Base-by-base conservation (phyloP, 2,797 vertebrate genomes). In the Lepidocolaptes lacrymiger region DNA sequence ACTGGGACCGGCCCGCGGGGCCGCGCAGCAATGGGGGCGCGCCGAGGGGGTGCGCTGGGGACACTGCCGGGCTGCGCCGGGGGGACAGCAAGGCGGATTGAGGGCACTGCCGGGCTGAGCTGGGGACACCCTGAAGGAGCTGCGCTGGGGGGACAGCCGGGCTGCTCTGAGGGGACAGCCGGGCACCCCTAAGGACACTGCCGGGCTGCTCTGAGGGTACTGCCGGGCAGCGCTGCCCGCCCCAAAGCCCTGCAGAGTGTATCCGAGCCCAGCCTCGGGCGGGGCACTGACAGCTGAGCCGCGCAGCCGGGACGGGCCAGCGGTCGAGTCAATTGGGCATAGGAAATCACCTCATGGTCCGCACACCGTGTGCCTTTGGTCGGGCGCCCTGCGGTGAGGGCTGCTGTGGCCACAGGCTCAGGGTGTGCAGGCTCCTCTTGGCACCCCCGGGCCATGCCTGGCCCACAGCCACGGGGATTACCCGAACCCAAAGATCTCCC, bases 321-420 rank as follows among this genome's bases (percentile, higher is more conserved):
- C 4, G 10, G 14, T 26, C 21, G 2, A 37, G 52, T 8, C 4
- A 30, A 7, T 12, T 20, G 1, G 52, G 41, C 21, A 0, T 5
- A 12, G 48, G 52, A 56, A 41, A 24, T 44, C 34, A 30, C 27
- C 28, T 39, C 23, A 0, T 1, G 55, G 37, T 9, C 27, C 44
- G 0, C 28, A 1, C 9, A 4, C 7, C 6, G 3, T 4, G 37
- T 10, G 24, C 17, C 5, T 27, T 36, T 9, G 54, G 43, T 39
- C 34, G 15, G 2, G 32, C 12, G 0, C 34, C 36, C 30, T 4
- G 8, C 17, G 39, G 55, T 19, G 55, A 6, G 19, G 67, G n/a
- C 51, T 39, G 32, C 63, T 27, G 1, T 3, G 32, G 62, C 9
- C 44, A 7, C 10, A 14, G 22, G 30, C 9, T 34, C 1, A 0